Base-by-base conservation (phyloP, 1,140 invertebrate species). In the Ceratina australensis region DNA sequence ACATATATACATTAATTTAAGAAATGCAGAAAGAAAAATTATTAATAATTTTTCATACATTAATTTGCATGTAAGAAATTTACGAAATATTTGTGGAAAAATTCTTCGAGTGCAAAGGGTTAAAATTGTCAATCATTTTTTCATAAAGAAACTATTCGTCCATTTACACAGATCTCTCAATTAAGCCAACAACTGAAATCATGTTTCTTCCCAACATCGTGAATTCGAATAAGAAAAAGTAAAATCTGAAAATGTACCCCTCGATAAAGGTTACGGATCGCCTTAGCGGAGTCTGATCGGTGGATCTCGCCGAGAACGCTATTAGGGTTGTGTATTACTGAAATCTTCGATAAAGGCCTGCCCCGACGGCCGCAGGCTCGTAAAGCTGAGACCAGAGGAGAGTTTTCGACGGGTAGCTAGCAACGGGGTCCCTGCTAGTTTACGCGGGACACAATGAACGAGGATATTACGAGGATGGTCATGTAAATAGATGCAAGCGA, bases 361-460 rank as follows among this genome's bases (percentile, higher is more conserved):
- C 42, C n/a, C 52, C 22, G 2, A 69, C 20, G 26, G 50, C 22
- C 47, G 18, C 57, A 33, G 24, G 18, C 16, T 28, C 66, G 72
- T 50, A 56, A 72, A 72, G 18, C 49, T 47, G 50, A n/a, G 20
- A 24, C 8, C 20, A 26, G 18, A 26, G 49, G 0, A 47, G 71
- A 24, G 60, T 54, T 22, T 42, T 67, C 22, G 16, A n/a, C 12
- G 28, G 0, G n/a, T 13, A 72, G 28, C 28, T 3, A 5, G 28
- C 28, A 33, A 5, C 5, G 54, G 54, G 54, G n/a, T 66, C 26
- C 42, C 18, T 66, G 3, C 57, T 15, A 65, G 65, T 80, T 87
- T 80, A 82, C 63, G 54, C 54, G 54, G 67, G 72, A 80, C 67
- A 85, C 47, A 87, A 86, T 50, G 69, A 68, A 86, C 56, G 69